Conservation (phyloP, 2,797 vertebrate genomes). For the Coranthus polyacanthus region DNA sequence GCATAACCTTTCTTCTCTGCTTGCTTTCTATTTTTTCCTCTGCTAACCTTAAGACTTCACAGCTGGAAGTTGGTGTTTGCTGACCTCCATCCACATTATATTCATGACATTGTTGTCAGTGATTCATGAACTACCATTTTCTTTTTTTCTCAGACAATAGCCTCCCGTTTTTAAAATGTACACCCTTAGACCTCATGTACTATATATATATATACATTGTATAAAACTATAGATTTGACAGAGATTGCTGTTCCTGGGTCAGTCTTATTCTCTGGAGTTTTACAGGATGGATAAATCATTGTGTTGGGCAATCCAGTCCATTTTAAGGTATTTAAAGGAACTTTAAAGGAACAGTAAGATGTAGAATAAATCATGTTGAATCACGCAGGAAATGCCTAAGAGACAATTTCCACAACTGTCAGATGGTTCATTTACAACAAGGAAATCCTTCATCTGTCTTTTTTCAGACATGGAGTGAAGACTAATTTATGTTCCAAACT, state of each 20-base stretch:
- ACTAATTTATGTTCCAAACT: neutral
- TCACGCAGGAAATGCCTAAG: too few relatives aligned
- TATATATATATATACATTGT: neutral
- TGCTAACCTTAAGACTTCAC: neutral
- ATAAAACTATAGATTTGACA: neutral
- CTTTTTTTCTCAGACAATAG: neutral
- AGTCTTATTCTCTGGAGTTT: neutral
- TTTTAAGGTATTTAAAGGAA: neutral
- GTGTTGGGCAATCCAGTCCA: neutral
- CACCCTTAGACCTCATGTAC: neutral
- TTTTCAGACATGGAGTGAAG: too few relatives aligned
- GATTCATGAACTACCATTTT: constrained; percentile 12
- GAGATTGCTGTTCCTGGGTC: constrained; percentile 12
- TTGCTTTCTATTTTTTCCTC: too few relatives aligned
- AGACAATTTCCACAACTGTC: too few relatives aligned
- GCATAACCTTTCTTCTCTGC: too few relatives aligned
- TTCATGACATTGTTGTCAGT: constrained; percentile 10
- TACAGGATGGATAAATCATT: constrained; percentile 8
- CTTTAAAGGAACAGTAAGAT: neutral
- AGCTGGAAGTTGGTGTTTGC: neutral
- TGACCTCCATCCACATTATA: neutral
- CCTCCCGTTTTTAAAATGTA: neutral
- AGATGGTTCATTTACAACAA: too few relatives aligned
- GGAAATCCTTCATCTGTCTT: too few relatives aligned
- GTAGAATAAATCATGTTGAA: too few relatives aligned